Base-by-base conservation (phyloP, 2,797 vertebrate genomes). In the Tolypeutes matacus region DNA sequence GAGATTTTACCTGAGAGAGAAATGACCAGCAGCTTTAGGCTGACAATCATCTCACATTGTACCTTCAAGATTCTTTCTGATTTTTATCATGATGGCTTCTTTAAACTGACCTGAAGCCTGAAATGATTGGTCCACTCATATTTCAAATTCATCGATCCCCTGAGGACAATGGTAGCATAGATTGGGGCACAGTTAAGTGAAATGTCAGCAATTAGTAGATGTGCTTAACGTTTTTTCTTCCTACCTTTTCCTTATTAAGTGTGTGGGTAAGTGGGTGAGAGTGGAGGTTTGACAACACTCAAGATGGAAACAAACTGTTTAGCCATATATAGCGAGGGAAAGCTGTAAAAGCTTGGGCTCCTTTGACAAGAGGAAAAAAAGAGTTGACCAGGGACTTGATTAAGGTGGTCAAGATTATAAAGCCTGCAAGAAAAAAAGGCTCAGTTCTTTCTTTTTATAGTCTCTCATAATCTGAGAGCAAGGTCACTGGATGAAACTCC, bases 371-470 rank as follows among this genome's bases (percentile, higher is more conserved):
- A 86, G 80, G 94, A 85, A 92, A 53, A 86, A 93, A 97, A 78
- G 78, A 97, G 93, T 95, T 96, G 97, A 95, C 36, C 27, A 86
- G 81, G 60, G 58, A 77, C 91, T 94, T 96, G 88, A 96, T 91
- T 94, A 93, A 95, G 91, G 81, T 39, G 87, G 80, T 83, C 96
- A 94, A 96, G 67, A 96, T 90, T 94, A 94, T 87, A 91, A 97
- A 88, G 76, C 51, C 90, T 83, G 60, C 39, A 96, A 96, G 86
- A 95, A 94, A 87, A 93, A 92, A 94, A 53, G 80, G 96, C 96
- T 95, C 76, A 94, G 46, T 86, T 83, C 70, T 76, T 94, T 90
- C 34, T 81, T 96, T 96, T 97, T 94, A 97, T 29, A 91, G 25
- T 89, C 36, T 92, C 65, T 95, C 89, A 92, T 95, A 94, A 96